A percentile compares a stretch with the other conserved stretches of the same genome.
These are phyloP conservation scores for Oophaga pumilio DNA, from an alignment of 2,113 vertebrate species.

Conservation along the genomic window DNA sequence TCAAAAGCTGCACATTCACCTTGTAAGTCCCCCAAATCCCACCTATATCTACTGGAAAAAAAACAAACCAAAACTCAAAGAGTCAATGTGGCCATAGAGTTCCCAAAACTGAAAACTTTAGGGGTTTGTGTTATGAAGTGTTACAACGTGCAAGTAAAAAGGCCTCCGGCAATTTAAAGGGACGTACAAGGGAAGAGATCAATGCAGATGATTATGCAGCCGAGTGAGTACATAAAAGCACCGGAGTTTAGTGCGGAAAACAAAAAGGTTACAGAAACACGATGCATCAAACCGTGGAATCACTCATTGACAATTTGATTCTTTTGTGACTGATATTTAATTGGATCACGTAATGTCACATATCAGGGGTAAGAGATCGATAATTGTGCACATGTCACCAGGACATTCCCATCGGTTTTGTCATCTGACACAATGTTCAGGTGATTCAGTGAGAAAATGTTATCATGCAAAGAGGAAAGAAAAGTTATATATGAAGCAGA, in stretches of 20 bases:
- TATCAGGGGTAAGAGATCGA: not conserved
- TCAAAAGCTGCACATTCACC: conserved; percentile 57
- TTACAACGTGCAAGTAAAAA: conserved; percentile 31
- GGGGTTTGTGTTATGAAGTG: not conserved
- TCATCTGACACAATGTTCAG: conserved; percentile 70
- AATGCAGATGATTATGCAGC: conserved; percentile 6
- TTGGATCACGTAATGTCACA: conserved; percentile 19
- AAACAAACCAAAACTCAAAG: not conserved
- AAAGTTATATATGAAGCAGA: not conserved
- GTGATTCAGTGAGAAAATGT: conserved; percentile 53
- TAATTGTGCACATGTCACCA: conserved; percentile 30
- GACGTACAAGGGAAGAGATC: conserved; percentile 39
- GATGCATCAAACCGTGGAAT: conserved; percentile 59
- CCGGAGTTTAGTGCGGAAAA: conserved; percentile 51
- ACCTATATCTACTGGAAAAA: not conserved
- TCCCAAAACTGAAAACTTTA: not conserved
- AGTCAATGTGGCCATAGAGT: not conserved
- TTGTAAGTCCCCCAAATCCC: conserved; percentile 56
- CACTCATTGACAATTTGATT: conserved; percentile 51
- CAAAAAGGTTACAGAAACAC: conserved; percentile 63
- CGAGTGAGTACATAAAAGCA: not conserved
- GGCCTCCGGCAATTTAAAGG: not conserved
- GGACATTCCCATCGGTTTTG: conserved; percentile 89
- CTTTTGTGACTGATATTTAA: conserved; percentile 53
- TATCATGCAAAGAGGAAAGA: conserved; percentile 64